A percentile compares a stretch with the other conserved stretches of the same genome.
Conservation (phyloP, 1,140 invertebrate species). For the Probaryconus sp. region DNA sequence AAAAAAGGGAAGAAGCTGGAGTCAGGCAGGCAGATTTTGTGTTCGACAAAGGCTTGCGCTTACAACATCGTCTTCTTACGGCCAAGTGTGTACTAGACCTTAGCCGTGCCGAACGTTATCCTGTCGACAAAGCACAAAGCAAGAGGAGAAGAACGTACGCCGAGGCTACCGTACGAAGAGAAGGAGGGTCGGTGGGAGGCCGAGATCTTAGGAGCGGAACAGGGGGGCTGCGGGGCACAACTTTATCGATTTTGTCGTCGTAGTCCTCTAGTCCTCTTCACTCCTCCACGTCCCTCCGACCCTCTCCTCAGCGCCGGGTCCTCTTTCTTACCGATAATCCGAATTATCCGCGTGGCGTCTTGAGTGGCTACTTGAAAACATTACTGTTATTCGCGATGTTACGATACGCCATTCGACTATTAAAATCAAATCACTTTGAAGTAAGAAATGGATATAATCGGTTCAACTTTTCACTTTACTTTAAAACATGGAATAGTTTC, state of each 20-base stretch:
- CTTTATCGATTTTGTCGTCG: slow-evolving; percentile 69
- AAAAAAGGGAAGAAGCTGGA: not conserved
- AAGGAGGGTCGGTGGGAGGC: slow-evolving; percentile 37
- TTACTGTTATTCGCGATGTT: slow-evolving; percentile 14
- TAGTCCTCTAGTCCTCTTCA: no score
- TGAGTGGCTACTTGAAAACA: slow-evolving; percentile 48
- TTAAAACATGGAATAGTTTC: no score
- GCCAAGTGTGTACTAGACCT: slow-evolving; percentile 49
- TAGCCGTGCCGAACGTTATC: slow-evolving; percentile 47
- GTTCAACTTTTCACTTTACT: no score
- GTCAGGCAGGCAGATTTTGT: not conserved
- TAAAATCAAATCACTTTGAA: not conserved
- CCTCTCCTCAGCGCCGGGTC: slow-evolving; percentile 63
- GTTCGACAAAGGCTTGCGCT: slow-evolving; percentile 30
- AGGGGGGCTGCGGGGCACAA: slow-evolving; percentile 35
- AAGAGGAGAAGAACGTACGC: slow-evolving; percentile 48
- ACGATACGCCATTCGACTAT: not conserved
- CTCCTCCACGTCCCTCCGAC: no score
- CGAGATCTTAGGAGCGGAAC: slow-evolving; percentile 42
- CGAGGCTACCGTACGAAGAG: slow-evolving; percentile 25
- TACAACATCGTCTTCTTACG: slow-evolving; percentile 36
- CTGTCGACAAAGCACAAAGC: slow-evolving; percentile 52
- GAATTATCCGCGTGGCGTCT: slow-evolving; percentile 45
- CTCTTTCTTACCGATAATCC: slow-evolving; percentile 69
- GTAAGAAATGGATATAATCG: no score